Conservation (phyloP, 2,113 vertebrate species). For the Peucedramus taeniatus region DNA sequence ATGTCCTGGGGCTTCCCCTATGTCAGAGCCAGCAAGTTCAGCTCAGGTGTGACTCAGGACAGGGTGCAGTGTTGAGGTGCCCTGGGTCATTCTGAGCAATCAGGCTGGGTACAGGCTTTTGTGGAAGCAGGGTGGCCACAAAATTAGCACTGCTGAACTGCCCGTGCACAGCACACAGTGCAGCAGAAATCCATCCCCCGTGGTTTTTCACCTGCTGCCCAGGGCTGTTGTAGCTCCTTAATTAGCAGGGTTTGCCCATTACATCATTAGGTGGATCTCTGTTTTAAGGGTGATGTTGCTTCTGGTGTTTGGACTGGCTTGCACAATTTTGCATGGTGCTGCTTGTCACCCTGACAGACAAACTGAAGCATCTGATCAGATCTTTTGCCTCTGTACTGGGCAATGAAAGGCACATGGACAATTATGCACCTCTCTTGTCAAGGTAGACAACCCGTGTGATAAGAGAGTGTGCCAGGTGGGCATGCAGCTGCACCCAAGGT, state of each 20-base stretch:
- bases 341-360: background rate
- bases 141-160: background rate
- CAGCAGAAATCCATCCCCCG: background rate
- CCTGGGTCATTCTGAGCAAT: background rate
- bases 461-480: background rate
- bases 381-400: background rate
- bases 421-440: background rate
- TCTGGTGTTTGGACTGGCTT: background rate
- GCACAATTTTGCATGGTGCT: background rate
- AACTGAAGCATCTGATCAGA: background rate
- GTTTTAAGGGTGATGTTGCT: background rate
- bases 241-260: background rate
- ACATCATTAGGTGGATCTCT: background rate
- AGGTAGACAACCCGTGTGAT: accelerated
- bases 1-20: accelerated
- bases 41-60: background rate
- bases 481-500: background rate
- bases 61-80: background rate
- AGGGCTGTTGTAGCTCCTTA: background rate
- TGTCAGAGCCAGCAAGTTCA: background rate
- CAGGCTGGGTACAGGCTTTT: background rate
- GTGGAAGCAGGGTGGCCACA: background rate
- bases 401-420: background rate
- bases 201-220: background rate
- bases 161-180: accelerated